A percentile compares a stretch with the other conserved stretches of the same genome.
phyloP scores from a whole-genome alignment of 2,113 vertebrate genomes.

The Bucco capensis region DNA sequence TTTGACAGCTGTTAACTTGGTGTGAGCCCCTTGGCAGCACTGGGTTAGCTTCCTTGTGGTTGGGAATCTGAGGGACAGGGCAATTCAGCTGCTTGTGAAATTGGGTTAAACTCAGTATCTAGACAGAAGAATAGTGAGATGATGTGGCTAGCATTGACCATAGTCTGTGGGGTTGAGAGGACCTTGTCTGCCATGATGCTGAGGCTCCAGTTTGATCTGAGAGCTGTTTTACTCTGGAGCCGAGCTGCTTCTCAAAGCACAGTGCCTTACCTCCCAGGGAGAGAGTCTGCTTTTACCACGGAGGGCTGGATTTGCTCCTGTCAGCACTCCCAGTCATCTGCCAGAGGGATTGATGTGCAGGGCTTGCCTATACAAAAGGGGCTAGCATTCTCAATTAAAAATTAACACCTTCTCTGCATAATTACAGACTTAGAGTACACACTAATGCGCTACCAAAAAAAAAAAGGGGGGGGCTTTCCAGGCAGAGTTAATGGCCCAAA shows the following conservation, averaged over 20 bases:
- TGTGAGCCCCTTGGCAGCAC: not conserved
- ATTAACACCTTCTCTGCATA: slow-evolving; percentile 9
- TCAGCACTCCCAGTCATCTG: not conserved
- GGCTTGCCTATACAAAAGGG: not conserved
- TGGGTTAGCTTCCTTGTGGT: not conserved
- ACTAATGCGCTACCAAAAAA: not conserved
- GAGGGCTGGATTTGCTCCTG: not conserved
- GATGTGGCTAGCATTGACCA: not conserved
- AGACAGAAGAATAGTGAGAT: not conserved
- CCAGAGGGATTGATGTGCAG: not conserved
- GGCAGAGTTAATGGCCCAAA: not conserved
- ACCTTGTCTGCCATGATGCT: not conserved
- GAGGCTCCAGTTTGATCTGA: not conserved
- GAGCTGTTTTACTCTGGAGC: not conserved
- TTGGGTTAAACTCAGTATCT: not conserved
- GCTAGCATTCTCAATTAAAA: slow-evolving; percentile 47
- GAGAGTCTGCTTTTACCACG: not conserved
- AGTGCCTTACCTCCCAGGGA: not conserved
- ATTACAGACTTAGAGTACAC: not conserved
- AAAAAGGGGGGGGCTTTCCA: not conserved
- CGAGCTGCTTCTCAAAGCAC: not conserved
- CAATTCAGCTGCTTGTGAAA: not conserved
- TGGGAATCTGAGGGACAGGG: not conserved
- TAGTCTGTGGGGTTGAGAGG: not conserved
- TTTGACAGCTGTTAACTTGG: slow-evolving; percentile 37